Percentiles rank a stretch among this genome's conserved stretches.
These are phyloP conservation scores for Drosophila testacea DNA, from an alignment of 2,888 invertebrate genomes.

Conservation along the genomic window DNA sequence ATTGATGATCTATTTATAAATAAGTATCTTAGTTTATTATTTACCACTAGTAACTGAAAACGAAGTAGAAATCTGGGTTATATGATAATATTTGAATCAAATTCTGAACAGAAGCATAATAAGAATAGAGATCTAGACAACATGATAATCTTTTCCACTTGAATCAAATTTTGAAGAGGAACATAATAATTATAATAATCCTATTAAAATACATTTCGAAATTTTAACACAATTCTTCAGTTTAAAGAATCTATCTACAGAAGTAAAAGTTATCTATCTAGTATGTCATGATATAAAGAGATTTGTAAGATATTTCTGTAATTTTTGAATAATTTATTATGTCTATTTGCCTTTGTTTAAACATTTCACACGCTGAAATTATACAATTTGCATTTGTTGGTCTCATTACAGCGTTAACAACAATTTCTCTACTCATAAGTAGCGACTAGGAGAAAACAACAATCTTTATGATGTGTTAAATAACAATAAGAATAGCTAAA, in stretches of 20 bases:
- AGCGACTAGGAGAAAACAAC: neutral
- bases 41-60: neutral
- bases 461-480: conserved; percentile 27
- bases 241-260: too few species aligned
- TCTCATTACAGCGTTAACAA: conserved; percentile 34
- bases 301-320: neutral
- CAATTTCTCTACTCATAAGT: conserved; percentile 10
- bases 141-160: too few species aligned
- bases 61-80: neutral
- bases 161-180: too few species aligned
- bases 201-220: too few species aligned
- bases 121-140: too few species aligned
- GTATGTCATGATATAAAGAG: neutral
- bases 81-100: neutral
- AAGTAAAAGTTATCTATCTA: neutral
- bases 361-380: conserved; percentile 7
- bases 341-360: conserved; percentile 20
- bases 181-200: too few species aligned
- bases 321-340: neutral
- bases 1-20: too few species aligned
- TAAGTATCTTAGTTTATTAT: too few species aligned
- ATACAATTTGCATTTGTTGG: conserved; percentile 19
- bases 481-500: conserved; percentile 1
- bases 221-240: too few species aligned
- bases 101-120: too few species aligned